Conservation (phyloP, 2,797 vertebrate genomes). For the Lutjanus argentimaculatus region DNA sequence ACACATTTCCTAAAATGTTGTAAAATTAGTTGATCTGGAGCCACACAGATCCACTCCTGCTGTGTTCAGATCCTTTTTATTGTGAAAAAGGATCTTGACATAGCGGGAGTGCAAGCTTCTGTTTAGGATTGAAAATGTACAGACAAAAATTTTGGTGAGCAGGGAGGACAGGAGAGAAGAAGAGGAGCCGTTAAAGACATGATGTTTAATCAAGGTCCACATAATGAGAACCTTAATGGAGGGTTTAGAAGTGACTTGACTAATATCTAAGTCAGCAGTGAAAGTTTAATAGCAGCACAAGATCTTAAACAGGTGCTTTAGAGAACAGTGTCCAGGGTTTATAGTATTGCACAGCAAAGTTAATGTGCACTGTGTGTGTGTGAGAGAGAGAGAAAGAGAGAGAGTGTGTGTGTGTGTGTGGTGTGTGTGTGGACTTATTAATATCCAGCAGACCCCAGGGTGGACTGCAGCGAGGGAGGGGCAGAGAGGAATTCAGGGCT, state of each 20-base stretch:
- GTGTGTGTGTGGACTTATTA: conserved; percentile 44
- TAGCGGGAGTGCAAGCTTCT: conserved; percentile 35
- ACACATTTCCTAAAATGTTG: not conserved
- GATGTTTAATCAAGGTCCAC: conserved; percentile 11
- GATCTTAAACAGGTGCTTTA: conserved; percentile 4
- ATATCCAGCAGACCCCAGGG: conserved; percentile 56
- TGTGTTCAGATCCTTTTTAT: conserved; percentile 12
- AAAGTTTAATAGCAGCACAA: not conserved
- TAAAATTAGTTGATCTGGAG: conserved; percentile 31
- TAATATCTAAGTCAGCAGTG: conserved; percentile 8
- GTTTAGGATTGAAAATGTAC: not conserved
- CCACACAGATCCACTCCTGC: conserved; percentile 14
- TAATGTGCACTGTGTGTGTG: conserved; percentile 15
- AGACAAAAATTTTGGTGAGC: not conserved
- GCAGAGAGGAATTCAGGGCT: conserved; percentile 78
- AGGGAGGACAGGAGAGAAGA: not conserved
- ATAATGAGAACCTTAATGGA: conserved; percentile 21
- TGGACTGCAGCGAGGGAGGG: conserved; percentile 58
- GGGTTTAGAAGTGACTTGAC: conserved; percentile 8
- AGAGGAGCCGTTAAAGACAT: not conserved
- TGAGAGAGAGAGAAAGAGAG: conserved; percentile 17
- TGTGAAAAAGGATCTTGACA: conserved; percentile 34
- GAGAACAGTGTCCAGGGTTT: conserved; percentile 2
- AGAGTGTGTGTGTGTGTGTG: not conserved
- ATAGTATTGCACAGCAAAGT: conserved; percentile 1